A percentile compares a stretch with the other conserved stretches of the same genome.
These are phyloP conservation scores for Thymelicus lineola DNA, from an alignment of 2,888 invertebrate genomes.

Conservation along the genomic window DNA sequence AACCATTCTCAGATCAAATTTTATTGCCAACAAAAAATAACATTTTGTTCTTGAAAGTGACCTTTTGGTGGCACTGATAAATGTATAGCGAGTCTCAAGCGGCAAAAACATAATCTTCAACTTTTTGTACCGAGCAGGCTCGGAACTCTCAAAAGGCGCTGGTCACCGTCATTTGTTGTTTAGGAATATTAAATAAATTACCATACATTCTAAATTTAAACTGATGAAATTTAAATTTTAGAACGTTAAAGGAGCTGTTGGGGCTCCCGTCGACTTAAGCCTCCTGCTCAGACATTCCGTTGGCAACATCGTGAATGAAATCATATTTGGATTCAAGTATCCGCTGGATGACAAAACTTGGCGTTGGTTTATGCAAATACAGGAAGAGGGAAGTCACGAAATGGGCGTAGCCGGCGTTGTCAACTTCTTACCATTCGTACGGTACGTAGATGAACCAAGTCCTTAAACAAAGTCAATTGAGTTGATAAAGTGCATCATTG, in stretches of 20 bases:
- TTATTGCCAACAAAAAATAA: constrained; percentile 50
- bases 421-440: constrained; percentile 93
- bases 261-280: constrained; percentile 76
- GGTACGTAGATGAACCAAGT: constrained; percentile 70
- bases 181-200: constrained; percentile 39
- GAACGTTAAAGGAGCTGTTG: constrained; percentile 62
- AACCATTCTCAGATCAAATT: constrained; percentile 39
- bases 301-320: constrained; percentile 90
- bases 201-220: constrained; percentile 35
- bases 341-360: constrained; percentile 89
- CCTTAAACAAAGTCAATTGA: not conserved
- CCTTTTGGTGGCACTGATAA: constrained; percentile 65
- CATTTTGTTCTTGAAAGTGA: constrained; percentile 59
- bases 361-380: constrained; percentile 90
- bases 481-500: not conserved
- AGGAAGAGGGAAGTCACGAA: constrained; percentile 93
- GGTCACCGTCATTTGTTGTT: constrained; percentile 40
- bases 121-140: constrained; percentile 46
- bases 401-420: constrained; percentile 93
- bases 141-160: constrained; percentile 29
- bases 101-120: constrained; percentile 53
- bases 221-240: constrained; percentile 49
- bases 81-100: constrained; percentile 48
- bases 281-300: constrained; percentile 87
- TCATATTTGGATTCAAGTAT: constrained; percentile 92